A percentile compares a stretch with the other conserved stretches of the same genome.
Evolutionary conservation across 2,888 invertebrate genomes (phyloP).

Genomic region (Drosophila subsilvestris): DNA sequence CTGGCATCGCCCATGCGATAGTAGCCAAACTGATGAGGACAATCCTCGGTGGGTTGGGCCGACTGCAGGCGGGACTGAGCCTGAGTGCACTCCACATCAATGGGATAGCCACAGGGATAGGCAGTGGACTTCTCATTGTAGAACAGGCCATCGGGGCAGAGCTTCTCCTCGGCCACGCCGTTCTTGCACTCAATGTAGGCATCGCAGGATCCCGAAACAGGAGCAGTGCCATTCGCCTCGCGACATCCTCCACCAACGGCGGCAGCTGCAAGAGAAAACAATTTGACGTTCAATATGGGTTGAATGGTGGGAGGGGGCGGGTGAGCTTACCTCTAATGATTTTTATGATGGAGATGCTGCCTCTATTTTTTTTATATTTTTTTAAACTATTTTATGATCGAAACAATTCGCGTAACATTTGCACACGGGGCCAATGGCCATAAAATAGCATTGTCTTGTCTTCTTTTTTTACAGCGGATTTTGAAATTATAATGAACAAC

Average conservation of each 20-base stretch:
- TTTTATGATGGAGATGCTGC: conserved; percentile 66
- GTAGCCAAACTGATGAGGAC: conserved; percentile 93
- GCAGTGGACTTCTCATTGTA: conserved; percentile 90
- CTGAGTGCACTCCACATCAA: conserved; percentile 90
- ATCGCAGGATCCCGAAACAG: conserved; percentile 89
- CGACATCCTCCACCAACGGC: conserved; percentile 85
- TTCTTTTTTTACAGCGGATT: conserved; percentile 6
- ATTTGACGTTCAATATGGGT: not conserved
- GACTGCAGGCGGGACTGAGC: conserved; percentile 87
- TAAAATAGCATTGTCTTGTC: conserved; percentile 14
- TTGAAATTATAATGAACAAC: conserved; percentile 33
- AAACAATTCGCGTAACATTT: conserved; percentile 13
- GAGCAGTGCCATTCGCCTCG: conserved; percentile 88
- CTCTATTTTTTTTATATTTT: conserved; percentile 17
- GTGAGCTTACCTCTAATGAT: conserved; percentile 80
- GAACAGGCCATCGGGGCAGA: conserved; percentile 92
- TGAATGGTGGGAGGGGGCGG: conserved; percentile 15
- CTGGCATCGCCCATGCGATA: conserved; percentile 88
- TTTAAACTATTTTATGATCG: conserved; percentile 6
- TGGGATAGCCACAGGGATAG: conserved; percentile 93
- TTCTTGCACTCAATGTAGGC: conserved; percentile 90
- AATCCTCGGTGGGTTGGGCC: conserved; percentile 88
- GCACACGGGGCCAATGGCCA: not conserved
- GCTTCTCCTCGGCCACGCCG: conserved; percentile 90
- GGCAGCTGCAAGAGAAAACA: conserved; percentile 59